phyloP scores from a whole-genome alignment of 2,888 invertebrate species.

The Rhimphoctona megacephalus region DNA sequence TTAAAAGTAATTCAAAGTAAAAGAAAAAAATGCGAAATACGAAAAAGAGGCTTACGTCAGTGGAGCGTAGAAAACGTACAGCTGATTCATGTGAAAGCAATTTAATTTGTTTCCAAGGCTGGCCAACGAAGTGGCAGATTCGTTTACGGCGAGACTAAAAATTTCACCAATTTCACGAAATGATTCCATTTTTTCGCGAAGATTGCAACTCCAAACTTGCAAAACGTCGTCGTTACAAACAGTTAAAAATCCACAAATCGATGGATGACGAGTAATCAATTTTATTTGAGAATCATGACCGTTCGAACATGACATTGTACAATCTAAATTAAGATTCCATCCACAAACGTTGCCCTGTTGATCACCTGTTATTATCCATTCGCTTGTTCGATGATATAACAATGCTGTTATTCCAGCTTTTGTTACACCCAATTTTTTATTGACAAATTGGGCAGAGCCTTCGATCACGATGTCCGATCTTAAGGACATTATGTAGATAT shows the following conservation, averaged over 20 bases:
- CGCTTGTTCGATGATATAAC: slow-evolving; percentile 69
- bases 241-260: slow-evolving; percentile 75
- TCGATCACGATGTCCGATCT: slow-evolving; percentile 51
- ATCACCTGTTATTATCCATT: slow-evolving; percentile 76
- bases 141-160: slow-evolving; percentile 66
- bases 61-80: slow-evolving; percentile 74
- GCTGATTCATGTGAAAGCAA: slow-evolving; percentile 74
- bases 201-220: slow-evolving; percentile 77
- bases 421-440: slow-evolving; percentile 66
- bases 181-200: slow-evolving; percentile 70
- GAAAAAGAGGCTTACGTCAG: slow-evolving; percentile 71
- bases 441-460: slow-evolving; percentile 65
- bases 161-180: slow-evolving; percentile 70
- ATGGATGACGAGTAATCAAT: slow-evolving; percentile 71
- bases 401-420: slow-evolving; percentile 71
- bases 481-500: slow-evolving; percentile 73
- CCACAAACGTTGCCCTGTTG: slow-evolving; percentile 72
- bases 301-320: slow-evolving; percentile 67
- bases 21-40: neutral
- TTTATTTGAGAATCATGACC: slow-evolving; percentile 66
- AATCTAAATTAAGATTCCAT: slow-evolving; percentile 72
- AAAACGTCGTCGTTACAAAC: slow-evolving; percentile 67
- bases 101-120: slow-evolving; percentile 69
- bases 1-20: neutral
- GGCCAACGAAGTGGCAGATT: slow-evolving; percentile 66